A percentile compares a stretch with the other conserved stretches of the same genome.
phyloP scores from a whole-genome alignment of 2,888 invertebrate genomes.

The Achlya flavicornis region DNA sequence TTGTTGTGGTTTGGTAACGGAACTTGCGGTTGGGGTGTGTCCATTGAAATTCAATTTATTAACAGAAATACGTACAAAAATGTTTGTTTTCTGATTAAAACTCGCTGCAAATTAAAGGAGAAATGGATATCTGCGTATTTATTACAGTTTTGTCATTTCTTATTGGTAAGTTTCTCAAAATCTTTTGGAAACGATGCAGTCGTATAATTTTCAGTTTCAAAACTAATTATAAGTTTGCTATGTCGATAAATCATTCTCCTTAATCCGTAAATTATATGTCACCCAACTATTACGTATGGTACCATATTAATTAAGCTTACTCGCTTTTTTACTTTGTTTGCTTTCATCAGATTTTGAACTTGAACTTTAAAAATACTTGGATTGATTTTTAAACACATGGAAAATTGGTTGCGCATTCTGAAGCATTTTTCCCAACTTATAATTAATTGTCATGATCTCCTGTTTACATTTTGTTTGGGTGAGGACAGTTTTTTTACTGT shows the following conservation, averaged over 20 bases:
- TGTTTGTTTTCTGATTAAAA: slow-evolving; percentile 1
- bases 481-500: no score
- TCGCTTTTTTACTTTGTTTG: no score
- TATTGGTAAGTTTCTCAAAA: slow-evolving; percentile 29
- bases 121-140: slow-evolving; percentile 18
- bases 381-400: no score
- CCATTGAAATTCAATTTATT: no score
- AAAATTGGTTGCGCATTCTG: no score
- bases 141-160: slow-evolving; percentile 17
- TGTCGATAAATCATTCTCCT: background rate
- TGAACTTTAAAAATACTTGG: background rate
- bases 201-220: background rate
- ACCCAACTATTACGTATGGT: no score
- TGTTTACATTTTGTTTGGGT: no score
- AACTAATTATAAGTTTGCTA: background rate
- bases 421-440: no score
- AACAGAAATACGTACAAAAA: background rate
- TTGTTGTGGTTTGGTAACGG: slow-evolving; percentile 12
- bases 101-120: background rate
- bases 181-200: background rate
- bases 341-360: background rate
- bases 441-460: no score
- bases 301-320: no score
- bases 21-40: no score
- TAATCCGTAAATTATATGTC: background rate